These are phyloP conservation scores for Clanis bilineata DNA, from an alignment of 2,888 invertebrate species.

Conservation along the genomic window DNA sequence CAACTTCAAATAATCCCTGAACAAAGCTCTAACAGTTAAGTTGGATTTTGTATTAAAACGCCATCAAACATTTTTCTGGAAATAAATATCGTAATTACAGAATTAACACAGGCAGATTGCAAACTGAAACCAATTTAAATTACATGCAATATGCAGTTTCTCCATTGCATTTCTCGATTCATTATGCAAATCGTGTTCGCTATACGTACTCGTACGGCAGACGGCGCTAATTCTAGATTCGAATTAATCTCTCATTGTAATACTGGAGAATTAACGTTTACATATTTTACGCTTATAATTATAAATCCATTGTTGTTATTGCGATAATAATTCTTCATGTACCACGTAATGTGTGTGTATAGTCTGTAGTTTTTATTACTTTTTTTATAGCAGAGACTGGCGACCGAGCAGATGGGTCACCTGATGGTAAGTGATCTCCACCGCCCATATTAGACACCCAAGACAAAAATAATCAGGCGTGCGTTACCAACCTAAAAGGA, in stretches of 20 bases:
- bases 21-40: too few species aligned
- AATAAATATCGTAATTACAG: constrained; percentile 1
- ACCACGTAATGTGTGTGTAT: not conserved
- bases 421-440: too few species aligned
- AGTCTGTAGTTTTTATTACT: too few species aligned
- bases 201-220: constrained; percentile 9
- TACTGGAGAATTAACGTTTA: not conserved
- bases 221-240: not conserved
- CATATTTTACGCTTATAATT: not conserved
- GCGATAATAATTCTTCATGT: not conserved
- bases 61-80: not conserved
- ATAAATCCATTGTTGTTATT: not conserved
- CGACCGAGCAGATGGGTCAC: too few species aligned
- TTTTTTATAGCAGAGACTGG: too few species aligned
- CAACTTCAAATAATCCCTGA: not conserved
- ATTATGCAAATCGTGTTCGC: constrained; percentile 30
- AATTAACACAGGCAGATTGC: constrained; percentile 16
- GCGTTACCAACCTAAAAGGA: too few species aligned
- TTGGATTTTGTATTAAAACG: not conserved
- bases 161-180: constrained; percentile 30
- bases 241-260: not conserved
- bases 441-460: too few species aligned
- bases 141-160: constrained; percentile 25
- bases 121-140: constrained; percentile 23
- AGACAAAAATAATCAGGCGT: too few species aligned